Evolutionary conservation across 92 coral and sea anemone species (phyloP).

Genomic region (Umimayanthus chanpuru): DNA sequence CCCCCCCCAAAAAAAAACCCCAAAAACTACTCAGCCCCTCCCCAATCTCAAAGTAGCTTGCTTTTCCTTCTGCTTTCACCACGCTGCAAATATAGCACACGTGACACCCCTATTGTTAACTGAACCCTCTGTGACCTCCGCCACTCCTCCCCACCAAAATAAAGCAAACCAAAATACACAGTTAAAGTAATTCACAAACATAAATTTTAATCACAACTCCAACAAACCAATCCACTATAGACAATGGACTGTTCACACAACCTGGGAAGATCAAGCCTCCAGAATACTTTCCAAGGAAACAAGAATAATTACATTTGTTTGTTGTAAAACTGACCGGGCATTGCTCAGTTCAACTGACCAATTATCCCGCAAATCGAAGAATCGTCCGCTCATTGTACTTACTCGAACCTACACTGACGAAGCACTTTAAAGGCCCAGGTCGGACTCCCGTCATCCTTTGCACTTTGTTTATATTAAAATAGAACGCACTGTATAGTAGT

Average conservation of each 20-base stretch:
- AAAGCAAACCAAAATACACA: not conserved
- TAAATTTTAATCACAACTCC: not conserved
- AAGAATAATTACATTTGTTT: not conserved
- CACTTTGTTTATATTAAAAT: no score
- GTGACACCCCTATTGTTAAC: no score
- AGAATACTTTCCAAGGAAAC: not conserved
- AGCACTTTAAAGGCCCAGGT: no score
- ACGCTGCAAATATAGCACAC: no score
- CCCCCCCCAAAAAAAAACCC: no score
- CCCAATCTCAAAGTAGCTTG: no score
- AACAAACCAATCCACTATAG: not conserved
- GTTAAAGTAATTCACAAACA: not conserved
- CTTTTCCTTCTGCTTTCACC: no score
- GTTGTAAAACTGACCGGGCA: not conserved
- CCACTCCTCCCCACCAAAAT: no score
- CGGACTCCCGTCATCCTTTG: no score
- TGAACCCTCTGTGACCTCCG: not conserved
- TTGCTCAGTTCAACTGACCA: not conserved
- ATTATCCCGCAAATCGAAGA: not conserved
- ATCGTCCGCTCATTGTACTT: not conserved
- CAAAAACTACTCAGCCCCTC: no score
- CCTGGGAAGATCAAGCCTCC: slow-evolving; percentile 3
- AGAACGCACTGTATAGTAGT: no score
- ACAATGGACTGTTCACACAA: not conserved
- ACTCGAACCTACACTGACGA: no score